phyloP scores from a whole-genome alignment of 2,113 vertebrate species.

The Leiothrix lutea region DNA sequence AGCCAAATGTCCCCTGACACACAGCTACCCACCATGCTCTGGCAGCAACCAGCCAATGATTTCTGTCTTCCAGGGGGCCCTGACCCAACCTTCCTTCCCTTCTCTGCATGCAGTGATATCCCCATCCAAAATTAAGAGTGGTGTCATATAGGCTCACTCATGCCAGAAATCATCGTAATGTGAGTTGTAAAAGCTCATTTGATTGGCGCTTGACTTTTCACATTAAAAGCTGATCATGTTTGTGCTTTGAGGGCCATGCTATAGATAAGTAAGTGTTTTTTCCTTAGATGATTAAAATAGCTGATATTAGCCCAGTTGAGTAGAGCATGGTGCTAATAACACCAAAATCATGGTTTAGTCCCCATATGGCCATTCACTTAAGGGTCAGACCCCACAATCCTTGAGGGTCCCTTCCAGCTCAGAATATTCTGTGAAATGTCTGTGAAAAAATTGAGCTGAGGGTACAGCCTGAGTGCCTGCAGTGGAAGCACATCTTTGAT shows the following conservation, averaged over 20 bases:
- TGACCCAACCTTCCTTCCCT: background rate
- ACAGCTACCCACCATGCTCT: background rate
- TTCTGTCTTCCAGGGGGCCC: background rate
- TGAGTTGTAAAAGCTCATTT: background rate
- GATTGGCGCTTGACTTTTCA: background rate
- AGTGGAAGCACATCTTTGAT: background rate
- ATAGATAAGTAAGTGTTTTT: background rate
- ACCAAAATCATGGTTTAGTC: background rate
- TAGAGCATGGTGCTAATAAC: background rate
- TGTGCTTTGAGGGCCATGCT: background rate
- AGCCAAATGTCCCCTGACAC: background rate
- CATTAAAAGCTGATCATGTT: background rate
- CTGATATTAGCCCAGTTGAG: background rate
- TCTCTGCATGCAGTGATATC: background rate
- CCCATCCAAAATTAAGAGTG: background rate
- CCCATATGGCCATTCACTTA: background rate
- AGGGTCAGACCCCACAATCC: rapidly evolving
- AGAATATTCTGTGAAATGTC: background rate
- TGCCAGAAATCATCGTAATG: background rate
- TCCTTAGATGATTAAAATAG: background rate
- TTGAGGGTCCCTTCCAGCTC: background rate
- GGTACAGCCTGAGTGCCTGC: background rate
- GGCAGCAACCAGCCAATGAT: background rate
- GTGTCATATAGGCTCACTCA: background rate
- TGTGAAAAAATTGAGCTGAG: background rate